These are phyloP conservation scores for rabbit (Oryctolagus cuniculus) DNA, from an alignment of 2,113 vertebrate genomes.

Conservation along the genomic window DNA sequence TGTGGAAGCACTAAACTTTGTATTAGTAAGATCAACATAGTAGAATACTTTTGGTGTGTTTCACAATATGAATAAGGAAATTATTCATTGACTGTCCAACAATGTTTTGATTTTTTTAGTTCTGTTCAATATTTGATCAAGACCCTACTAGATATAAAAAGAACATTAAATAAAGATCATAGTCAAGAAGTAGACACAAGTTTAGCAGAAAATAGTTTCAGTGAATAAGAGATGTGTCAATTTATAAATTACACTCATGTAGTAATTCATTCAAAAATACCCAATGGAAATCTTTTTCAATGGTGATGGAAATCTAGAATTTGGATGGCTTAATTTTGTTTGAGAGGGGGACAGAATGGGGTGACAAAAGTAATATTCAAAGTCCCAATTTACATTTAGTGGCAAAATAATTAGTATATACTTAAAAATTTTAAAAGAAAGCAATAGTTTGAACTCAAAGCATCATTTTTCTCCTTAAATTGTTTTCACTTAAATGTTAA, in stretches of 20 bases:
- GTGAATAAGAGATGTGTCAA: not conserved
- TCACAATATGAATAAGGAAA: constrained; percentile 9
- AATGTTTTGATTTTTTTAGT: not conserved
- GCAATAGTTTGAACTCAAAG: constrained; percentile 66
- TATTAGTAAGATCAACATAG: not conserved
- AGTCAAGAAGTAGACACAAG: not conserved
- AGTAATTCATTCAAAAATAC: not conserved
- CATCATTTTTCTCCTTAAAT: constrained; percentile 72
- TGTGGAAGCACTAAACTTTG: constrained; percentile 10
- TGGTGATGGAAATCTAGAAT: constrained; percentile 25
- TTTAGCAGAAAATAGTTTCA: constrained; percentile 26
- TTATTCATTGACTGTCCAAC: not conserved
- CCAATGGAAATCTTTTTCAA: not conserved
- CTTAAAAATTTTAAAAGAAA: constrained; percentile 63
- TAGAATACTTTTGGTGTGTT: not conserved
- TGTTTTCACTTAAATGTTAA: constrained; percentile 81
- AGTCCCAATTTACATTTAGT: constrained; percentile 53
- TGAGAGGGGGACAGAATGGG: not conserved
- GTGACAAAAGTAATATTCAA: constrained; percentile 24
- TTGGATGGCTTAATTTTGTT: not conserved
- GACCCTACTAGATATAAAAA: not conserved
- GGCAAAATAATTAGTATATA: constrained; percentile 57
- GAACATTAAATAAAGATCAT: not conserved
- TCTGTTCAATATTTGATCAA: not conserved
- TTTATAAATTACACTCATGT: constrained; percentile 9